Percentiles rank a stretch among this genome's conserved stretches.
Conservation (phyloP, 2,888 invertebrate genomes). For the Drosophila mayaguana region DNA sequence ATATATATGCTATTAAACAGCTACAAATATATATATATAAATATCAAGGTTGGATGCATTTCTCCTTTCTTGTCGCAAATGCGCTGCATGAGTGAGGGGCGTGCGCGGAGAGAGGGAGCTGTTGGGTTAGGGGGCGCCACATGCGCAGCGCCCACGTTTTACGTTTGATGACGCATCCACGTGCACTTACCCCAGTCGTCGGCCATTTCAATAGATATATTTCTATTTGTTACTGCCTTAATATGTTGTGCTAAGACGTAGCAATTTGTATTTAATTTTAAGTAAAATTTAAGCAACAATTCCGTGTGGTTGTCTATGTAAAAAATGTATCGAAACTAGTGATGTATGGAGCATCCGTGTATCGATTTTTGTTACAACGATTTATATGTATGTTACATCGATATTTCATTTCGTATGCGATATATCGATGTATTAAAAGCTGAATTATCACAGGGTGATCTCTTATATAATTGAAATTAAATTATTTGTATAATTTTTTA, state of each 20-base stretch:
- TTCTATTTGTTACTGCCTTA: constrained; percentile 29
- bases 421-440: constrained; percentile 21
- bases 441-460: neutral
- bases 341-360: constrained; percentile 23
- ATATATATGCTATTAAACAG: neutral
- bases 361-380: constrained; percentile 22
- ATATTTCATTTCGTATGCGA: neutral
- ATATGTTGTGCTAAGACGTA: constrained; percentile 34
- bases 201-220: constrained; percentile 86
- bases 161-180: constrained; percentile 50
- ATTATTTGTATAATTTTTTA: neutral
- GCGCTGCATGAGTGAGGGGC: neutral
- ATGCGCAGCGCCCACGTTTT: constrained; percentile 67
- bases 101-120: neutral
- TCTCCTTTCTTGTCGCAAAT: constrained; percentile 24
- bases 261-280: constrained; percentile 33
- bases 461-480: constrained; percentile 12
- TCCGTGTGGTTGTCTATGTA: constrained; percentile 46
- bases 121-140: constrained; percentile 47
- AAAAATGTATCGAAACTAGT: constrained; percentile 54
- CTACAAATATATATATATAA: constrained; percentile 52
- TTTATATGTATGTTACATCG: constrained; percentile 11
- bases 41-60: constrained; percentile 49
- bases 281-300: constrained; percentile 47
- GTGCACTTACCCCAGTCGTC: constrained; percentile 89